phyloP scores from a whole-genome alignment of 2,113 vertebrate genomes.

The Cavia aperea region DNA sequence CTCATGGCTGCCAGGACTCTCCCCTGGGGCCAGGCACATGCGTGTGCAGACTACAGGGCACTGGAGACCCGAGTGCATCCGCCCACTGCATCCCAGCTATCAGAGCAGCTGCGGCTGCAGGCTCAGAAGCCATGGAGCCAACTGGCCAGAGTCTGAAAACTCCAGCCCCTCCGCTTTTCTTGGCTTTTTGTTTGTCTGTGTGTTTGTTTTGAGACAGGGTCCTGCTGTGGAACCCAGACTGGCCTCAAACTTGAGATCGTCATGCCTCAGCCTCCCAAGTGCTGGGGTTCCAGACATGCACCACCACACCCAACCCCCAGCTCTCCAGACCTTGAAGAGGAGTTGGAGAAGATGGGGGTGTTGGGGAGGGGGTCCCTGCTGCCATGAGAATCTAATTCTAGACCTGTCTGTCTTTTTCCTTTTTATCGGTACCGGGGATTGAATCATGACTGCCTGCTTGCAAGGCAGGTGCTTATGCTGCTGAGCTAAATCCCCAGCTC shows the following conservation, averaged over 20 bases:
- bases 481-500: no score
- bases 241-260: neutral
- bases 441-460: no score
- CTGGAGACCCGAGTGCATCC: neutral
- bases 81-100: neutral
- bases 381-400: neutral
- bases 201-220: neutral
- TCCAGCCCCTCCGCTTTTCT: neutral
- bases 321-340: neutral
- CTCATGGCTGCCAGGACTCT: neutral
- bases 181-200: neutral
- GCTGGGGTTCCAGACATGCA: neutral
- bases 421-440: no score
- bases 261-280: neutral
- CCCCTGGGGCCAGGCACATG: neutral
- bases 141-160: neutral
- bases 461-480: no score
- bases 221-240: neutral
- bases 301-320: neutral
- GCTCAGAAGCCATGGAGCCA: neutral
- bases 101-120: accelerated
- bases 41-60: neutral
- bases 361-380: neutral
- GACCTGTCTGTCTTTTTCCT: neutral
- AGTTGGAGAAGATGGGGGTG: neutral